These are phyloP conservation scores for Leptodactylus fuscus DNA, from an alignment of 2,113 vertebrate genomes.

Conservation along the genomic window DNA sequence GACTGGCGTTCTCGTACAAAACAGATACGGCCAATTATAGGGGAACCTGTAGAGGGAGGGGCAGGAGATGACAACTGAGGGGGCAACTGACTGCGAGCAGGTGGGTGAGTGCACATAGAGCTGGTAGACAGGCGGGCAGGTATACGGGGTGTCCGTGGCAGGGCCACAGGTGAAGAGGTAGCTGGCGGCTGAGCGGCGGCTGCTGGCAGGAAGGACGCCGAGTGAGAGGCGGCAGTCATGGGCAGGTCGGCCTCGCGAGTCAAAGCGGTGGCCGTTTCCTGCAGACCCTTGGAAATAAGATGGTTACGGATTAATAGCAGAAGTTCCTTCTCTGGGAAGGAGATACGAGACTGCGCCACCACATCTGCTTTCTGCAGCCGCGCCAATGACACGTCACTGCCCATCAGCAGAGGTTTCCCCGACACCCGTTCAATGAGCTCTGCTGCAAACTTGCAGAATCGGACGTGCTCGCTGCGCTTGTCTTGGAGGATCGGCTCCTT, in stretches of 20 bases:
- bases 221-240: constrained; percentile 87
- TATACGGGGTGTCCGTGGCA: constrained; percentile 92
- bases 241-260: constrained; percentile 96
- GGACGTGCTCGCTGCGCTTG: constrained; percentile 96
- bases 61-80: constrained; percentile 76
- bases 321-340: constrained; percentile 95
- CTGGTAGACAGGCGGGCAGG: constrained; percentile 78
- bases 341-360: constrained; percentile 96
- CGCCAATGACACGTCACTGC: constrained; percentile 93
- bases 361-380: constrained; percentile 94
- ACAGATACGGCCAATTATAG: constrained; percentile 91
- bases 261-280: constrained; percentile 86
- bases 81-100: constrained; percentile 79
- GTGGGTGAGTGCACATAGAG: constrained; percentile 75
- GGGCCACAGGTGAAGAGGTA: constrained; percentile 80
- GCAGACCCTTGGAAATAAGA: constrained; percentile 93
- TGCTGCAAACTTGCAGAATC: constrained; percentile 95
- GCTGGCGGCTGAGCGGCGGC: constrained; percentile 65
- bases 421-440: constrained; percentile 96
- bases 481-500: constrained; percentile 97
- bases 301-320: constrained; percentile 95
- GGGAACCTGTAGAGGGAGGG: constrained; percentile 82
- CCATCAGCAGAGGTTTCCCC: constrained; percentile 92
- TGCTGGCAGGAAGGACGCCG: constrained; percentile 83
- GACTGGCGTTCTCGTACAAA: constrained; percentile 91